These are phyloP conservation scores for Arothron firmamentum DNA, from an alignment of 2,113 vertebrate genomes.

Conservation along the genomic window DNA sequence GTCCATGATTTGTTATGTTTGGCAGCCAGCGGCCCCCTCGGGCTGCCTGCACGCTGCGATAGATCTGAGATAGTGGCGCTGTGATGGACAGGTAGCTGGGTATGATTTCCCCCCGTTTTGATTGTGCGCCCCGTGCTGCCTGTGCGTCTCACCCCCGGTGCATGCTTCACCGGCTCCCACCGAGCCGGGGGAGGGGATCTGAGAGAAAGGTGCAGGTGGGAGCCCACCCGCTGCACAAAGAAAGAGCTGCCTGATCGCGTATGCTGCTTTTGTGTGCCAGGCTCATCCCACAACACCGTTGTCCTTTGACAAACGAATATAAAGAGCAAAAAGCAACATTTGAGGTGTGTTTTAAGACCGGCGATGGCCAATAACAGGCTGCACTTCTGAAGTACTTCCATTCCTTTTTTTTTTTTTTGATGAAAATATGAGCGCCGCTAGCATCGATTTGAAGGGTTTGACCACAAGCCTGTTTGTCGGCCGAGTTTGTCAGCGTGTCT, in stretches of 20 bases:
- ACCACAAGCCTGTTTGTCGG: neutral
- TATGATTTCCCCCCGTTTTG: constrained; percentile 13
- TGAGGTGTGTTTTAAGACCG: no score
- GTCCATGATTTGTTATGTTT: constrained; percentile 46
- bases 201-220: constrained; percentile 29
- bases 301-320: no score
- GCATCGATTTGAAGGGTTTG: neutral
- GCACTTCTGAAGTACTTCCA: constrained; percentile 25
- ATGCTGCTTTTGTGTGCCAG: neutral
- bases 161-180: constrained; percentile 2
- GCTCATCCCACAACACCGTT: no score
- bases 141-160: constrained; percentile 21
- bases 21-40: constrained; percentile 18
- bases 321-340: no score
- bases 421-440: neutral
- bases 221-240: constrained; percentile 23
- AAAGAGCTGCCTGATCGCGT: constrained; percentile 24
- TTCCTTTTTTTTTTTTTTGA: neutral
- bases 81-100: constrained; percentile 52
- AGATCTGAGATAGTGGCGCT: constrained; percentile 38
- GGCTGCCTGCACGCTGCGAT: constrained; percentile 31
- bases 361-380: no score
- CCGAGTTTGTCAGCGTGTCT: neutral
- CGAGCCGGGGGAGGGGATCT: constrained; percentile 16
- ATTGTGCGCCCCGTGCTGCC: constrained; percentile 12